Percentiles rank a stretch among this genome's conserved stretches.
phyloP scores from a whole-genome alignment of 2,113 vertebrate species.

The Symphodus melops region DNA sequence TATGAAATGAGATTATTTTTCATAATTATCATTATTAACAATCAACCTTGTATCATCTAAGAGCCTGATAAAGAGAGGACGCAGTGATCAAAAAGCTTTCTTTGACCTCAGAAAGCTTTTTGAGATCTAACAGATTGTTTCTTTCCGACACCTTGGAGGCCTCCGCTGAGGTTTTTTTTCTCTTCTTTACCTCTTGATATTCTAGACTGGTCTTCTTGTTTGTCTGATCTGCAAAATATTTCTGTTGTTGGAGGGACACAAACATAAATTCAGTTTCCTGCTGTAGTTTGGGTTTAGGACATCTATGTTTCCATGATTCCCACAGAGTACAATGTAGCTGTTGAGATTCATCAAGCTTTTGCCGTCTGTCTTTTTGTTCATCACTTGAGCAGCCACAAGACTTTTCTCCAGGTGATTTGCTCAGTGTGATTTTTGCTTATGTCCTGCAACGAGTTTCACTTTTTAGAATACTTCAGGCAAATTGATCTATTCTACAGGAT shows the following conservation, averaged over 20 bases:
- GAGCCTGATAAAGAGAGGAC: no score
- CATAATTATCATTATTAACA: no score
- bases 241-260: conserved; percentile 18
- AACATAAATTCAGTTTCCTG: conserved; percentile 6
- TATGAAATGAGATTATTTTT: no score
- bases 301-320: no score
- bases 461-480: no score
- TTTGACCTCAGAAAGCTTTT: conserved; percentile 21
- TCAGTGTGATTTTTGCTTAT: background rate
- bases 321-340: background rate
- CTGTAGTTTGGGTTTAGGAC: no score
- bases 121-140: conserved; percentile 22
- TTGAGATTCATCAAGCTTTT: conserved; percentile 12
- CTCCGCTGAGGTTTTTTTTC: background rate
- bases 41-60: no score
- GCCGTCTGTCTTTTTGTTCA: conserved; percentile 29
- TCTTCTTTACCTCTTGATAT: conserved; percentile 29
- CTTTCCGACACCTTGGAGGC: background rate
- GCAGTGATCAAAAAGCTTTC: conserved; percentile 12
- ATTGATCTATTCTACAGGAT: no score
- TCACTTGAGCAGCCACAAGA: background rate
- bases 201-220: conserved; percentile 10
- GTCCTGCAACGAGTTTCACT: background rate
- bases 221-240: conserved; percentile 3
- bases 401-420: conserved; percentile 8